A percentile compares a stretch with the other conserved stretches of the same genome.
Conservation (phyloP, 2,888 invertebrate species). For the Polydrusus cervinus region DNA sequence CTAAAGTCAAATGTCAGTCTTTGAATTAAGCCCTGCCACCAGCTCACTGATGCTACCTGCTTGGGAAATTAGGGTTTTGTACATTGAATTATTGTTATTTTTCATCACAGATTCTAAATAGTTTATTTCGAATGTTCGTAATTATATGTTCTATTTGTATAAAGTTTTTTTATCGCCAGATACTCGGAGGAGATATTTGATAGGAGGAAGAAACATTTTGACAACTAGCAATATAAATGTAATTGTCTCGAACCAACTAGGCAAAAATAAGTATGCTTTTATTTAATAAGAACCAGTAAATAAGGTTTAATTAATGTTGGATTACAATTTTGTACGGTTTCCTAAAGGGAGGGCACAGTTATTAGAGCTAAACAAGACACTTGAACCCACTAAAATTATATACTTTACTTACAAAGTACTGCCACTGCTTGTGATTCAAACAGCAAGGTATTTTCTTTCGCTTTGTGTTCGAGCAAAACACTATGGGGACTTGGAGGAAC, state of each 20-base stretch:
- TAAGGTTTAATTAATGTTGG: background rate
- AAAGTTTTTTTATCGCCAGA: no score
- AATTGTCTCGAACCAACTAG: background rate
- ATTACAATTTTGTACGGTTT: background rate
- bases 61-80: no score
- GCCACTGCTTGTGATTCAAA: constrained; percentile 96
- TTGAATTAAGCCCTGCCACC: no score
- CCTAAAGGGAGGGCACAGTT: background rate
- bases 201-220: no score
- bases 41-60: no score
- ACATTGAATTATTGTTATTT: no score
- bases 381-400: constrained; percentile 15
- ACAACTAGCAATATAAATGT: background rate
- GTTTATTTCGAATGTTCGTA: no score
- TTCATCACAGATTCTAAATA: no score
- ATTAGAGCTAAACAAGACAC: background rate
- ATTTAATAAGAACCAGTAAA: background rate
- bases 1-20: no score
- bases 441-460: constrained; percentile 88
- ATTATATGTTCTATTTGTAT: no score
- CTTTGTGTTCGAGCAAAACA: constrained; percentile 90
- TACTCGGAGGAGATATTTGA: no score
- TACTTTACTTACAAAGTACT: constrained; percentile 80
- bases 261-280: background rate
- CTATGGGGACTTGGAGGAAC: constrained; percentile 91